Percentiles rank a stretch among this genome's conserved stretches.
Evolutionary conservation across 2,888 invertebrate genomes (phyloP).

Genomic region (Actias luna): DNA sequence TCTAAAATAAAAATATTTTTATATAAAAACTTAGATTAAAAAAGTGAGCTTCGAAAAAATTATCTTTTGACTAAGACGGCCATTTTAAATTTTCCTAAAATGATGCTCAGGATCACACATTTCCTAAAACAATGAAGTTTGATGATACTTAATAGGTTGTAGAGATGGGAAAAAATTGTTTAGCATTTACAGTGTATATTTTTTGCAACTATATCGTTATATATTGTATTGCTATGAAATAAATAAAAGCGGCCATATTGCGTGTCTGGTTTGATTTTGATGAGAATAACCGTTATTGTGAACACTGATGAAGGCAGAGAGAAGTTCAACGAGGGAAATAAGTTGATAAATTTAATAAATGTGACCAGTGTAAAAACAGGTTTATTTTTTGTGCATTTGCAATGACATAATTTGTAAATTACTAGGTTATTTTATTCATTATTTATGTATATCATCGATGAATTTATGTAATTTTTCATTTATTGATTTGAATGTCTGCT

Average conservation of each 20-base stretch:
- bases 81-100: conserved; percentile 20
- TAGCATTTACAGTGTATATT: conserved; percentile 58
- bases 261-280: conserved; percentile 51
- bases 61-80: conserved; percentile 49
- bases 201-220: conserved; percentile 69
- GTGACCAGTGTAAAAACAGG: background rate
- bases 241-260: conserved; percentile 67
- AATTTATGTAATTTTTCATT: background rate
- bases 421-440: background rate
- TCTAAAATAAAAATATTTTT: conserved; percentile 72
- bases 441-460: background rate
- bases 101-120: conserved; percentile 4
- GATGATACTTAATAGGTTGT: conserved; percentile 56
- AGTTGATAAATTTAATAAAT: background rate
- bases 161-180: conserved; percentile 33
- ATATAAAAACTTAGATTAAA: conserved; percentile 59
- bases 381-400: background rate
- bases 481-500: conserved; percentile 14
- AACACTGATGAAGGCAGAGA: conserved; percentile 45
- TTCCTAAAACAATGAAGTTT: conserved; percentile 32
- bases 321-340: conserved; percentile 14
- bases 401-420: background rate
- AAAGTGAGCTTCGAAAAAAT: conserved; percentile 36
- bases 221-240: conserved; percentile 54
- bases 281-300: conserved; percentile 39